Evolutionary conservation across 2,888 invertebrate species (phyloP), one percentile per base, ranked within the genome.

Genomic region (Dione vanillae): DNA sequence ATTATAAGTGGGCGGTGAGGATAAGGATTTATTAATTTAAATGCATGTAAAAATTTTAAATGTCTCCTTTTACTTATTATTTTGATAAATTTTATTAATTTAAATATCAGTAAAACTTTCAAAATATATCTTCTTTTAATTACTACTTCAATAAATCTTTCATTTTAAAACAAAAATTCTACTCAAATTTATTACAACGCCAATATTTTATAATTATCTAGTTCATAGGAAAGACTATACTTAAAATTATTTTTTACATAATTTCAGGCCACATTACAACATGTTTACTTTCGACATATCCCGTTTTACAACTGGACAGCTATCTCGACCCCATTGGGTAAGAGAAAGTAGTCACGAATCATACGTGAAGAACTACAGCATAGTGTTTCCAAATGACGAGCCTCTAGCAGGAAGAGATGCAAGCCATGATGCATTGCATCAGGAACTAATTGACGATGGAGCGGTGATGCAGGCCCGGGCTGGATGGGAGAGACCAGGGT

Each of bases 401-500:
- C 96, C 96, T 0, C 85, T 98, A 62, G 97, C 97, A 0, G 97
- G 97, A 0, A 91, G 98, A 43, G 96, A 92, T 68, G 85, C 88
- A 0, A 89, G 90, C 67, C 91, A 92, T 62, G 92, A 93, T 56
- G 93, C 93, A 0, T 61, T 93, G 71, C 93, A 93, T 19, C 89
- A 96, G 93, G 93, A 95, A 78, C 89, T 98, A 79, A 89, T 96
- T 19, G 94, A 95, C 12, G 94, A 94, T 67, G 98, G 98, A 0
- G 98, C 98, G 0, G 96, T 98, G 37, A 98, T 97, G 96, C 97
- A 98, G 85, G 96, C 97, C 79, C 94, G 97, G 9, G 96, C 96
- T 64, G 97, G 98, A 0, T 98, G 97, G 97, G 98, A 98, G 84
- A 91, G 98, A 73, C 98, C 98, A 0, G 97, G 96, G 0, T 98